Percentiles rank a stretch among this genome's conserved stretches.
Conservation (phyloP, 2,113 vertebrate species). For the Festucalex cinctus region DNA sequence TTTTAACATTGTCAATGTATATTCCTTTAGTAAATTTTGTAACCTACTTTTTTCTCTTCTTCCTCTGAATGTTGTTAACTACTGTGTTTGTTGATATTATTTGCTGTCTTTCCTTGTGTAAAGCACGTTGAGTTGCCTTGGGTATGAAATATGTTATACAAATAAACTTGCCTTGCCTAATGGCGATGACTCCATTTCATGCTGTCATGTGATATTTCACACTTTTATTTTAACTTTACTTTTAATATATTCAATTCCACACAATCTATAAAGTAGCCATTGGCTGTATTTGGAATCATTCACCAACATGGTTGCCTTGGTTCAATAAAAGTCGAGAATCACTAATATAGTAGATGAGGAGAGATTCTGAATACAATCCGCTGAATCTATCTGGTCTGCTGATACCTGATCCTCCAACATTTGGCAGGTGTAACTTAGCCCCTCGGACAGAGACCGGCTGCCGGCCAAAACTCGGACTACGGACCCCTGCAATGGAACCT, state of each 20-base stretch:
- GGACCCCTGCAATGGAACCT: conserved; percentile 69
- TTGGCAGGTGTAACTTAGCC: conserved; percentile 73
- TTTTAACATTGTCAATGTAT: too few relatives aligned
- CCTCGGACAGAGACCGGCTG: conserved; percentile 78
- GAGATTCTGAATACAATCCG: not conserved
- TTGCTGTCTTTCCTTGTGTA: too few relatives aligned
- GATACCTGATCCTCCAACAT: conserved; percentile 55
- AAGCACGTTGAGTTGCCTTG: too few relatives aligned
- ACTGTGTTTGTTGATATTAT: too few relatives aligned
- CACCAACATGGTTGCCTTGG: not conserved
- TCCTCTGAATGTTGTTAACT: too few relatives aligned
- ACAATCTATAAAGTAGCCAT: not conserved
- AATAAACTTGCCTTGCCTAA: too few relatives aligned
- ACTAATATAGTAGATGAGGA: not conserved
- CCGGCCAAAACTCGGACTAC: conserved; percentile 85
- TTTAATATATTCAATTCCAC: not conserved
- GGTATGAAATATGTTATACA: too few relatives aligned
- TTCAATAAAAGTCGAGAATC: not conserved
- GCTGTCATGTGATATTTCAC: not conserved
- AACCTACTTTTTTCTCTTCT: too few relatives aligned
- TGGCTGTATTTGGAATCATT: not conserved
- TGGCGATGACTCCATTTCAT: not conserved
- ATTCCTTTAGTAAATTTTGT: too few relatives aligned
- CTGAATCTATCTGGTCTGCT: not conserved
- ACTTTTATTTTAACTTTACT: too few relatives aligned